Evolutionary conservation across 1,140 invertebrate genomes (phyloP).

Genomic region (Cotesia glomerata): DNA sequence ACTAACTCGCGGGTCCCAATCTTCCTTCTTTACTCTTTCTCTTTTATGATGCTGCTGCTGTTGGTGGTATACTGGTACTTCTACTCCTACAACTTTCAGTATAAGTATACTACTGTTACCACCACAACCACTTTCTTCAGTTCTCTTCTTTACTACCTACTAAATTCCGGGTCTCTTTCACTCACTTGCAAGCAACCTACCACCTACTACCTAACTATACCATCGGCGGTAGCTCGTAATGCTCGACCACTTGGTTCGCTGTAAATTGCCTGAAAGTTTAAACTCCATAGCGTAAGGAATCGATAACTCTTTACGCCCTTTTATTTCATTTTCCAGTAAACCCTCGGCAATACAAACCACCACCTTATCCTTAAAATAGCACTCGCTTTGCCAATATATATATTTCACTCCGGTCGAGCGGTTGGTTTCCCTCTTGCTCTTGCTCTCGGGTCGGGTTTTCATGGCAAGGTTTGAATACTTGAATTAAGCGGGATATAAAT

Average conservation of each 20-base stretch:
- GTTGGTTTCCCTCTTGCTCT: not conserved
- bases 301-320: constrained; percentile 26
- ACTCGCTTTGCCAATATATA: not conserved
- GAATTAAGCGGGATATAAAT: not conserved
- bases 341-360: not conserved
- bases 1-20: not conserved
- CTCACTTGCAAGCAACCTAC: not conserved
- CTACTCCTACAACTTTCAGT: not conserved
- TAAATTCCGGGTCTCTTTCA: not conserved
- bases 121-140: not conserved
- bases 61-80: not conserved
- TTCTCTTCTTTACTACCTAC: not conserved
- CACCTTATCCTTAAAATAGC: constrained; percentile 9
- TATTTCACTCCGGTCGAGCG: not conserved
- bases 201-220: not conserved
- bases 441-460: not conserved
- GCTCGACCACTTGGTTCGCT: constrained; percentile 26
- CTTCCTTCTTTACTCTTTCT: not conserved
- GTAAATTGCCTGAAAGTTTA: constrained; percentile 29
- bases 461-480: not conserved
- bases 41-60: not conserved
- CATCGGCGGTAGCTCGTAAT: not conserved
- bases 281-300: constrained; percentile 13
- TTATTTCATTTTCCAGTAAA: not conserved
- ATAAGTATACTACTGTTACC: too few relatives aligned